A percentile compares a stretch with the other conserved stretches of the same genome.
Evolutionary conservation across 2,797 vertebrate species (phyloP).

Genomic region (Podargus strigoides): DNA sequence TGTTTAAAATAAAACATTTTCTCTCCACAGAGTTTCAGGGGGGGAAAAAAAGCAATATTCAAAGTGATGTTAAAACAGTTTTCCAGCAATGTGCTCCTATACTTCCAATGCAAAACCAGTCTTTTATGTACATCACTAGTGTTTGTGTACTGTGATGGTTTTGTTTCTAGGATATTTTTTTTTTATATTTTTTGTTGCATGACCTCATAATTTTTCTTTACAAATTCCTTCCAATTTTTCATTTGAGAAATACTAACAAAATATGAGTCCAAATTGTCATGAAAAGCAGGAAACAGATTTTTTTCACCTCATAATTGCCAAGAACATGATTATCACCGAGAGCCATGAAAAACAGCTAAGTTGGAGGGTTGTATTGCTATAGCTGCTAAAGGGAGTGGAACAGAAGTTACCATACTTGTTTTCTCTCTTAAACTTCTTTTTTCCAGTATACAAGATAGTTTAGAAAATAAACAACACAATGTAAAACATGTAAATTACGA

Average conservation of each 20-base stretch:
- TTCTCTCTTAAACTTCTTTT: neutral
- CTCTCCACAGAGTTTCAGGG: neutral
- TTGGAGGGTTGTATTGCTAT: neutral
- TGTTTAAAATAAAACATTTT: neutral
- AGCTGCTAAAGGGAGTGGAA: neutral
- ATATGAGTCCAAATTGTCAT: neutral
- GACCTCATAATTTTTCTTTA: constrained; percentile 13
- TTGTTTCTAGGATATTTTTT: constrained; percentile 27
- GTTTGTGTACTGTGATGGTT: constrained; percentile 41
- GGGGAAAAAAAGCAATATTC: neutral
- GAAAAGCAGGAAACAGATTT: neutral
- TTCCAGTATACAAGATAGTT: neutral
- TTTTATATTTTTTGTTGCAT: neutral
- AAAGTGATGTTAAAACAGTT: neutral
- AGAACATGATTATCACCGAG: neutral
- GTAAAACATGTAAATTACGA: neutral
- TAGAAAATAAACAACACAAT: neutral
- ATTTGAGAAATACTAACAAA: constrained; percentile 20
- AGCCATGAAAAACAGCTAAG: neutral
- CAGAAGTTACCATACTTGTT: neutral
- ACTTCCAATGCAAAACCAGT: neutral
- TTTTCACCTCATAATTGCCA: constrained; percentile 16
- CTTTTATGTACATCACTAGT: neutral
- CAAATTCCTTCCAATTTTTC: neutral
- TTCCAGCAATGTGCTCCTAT: neutral